These are phyloP conservation scores for Steinernema khuongi DNA, from an alignment of 1,140 invertebrate species.

Conservation along the genomic window DNA sequence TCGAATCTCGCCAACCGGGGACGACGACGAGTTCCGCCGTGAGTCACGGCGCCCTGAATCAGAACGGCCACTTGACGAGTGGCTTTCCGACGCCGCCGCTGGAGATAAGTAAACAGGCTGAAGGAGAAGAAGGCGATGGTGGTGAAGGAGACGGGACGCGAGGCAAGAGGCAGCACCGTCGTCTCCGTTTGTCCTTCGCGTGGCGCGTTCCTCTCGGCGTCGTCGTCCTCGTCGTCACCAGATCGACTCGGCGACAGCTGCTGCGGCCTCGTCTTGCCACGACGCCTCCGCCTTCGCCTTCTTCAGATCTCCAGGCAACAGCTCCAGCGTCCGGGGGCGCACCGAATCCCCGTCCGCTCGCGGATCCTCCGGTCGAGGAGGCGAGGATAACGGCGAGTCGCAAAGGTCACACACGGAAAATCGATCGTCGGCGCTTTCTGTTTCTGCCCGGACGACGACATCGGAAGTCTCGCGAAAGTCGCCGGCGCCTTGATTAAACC, in stretches of 20 bases:
- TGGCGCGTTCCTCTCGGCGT: neutral
- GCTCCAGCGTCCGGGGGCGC: neutral
- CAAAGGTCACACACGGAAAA: neutral
- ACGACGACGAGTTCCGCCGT: neutral
- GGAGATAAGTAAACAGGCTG: neutral
- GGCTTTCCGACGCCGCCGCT: neutral
- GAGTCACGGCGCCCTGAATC: neutral
- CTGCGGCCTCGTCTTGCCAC: neutral
- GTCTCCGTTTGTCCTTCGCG: constrained; percentile 8
- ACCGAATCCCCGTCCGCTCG: neutral
- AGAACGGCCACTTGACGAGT: neutral
- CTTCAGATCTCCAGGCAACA: neutral
- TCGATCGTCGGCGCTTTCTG: neutral
- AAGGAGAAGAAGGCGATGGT: neutral
- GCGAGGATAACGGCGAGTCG: neutral
- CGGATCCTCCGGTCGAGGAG: neutral
- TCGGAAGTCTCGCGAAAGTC: neutral
- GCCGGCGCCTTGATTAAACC: neutral
- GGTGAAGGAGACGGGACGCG: neutral
- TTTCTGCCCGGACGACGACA: neutral
- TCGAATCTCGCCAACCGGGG: neutral
- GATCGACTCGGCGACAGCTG: constrained; percentile 12
- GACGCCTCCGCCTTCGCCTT: neutral
- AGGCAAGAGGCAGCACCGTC: neutral
- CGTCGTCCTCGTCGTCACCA: neutral